Conservation (phyloP, 2,888 invertebrate species). For the Agriotes lineatus region DNA sequence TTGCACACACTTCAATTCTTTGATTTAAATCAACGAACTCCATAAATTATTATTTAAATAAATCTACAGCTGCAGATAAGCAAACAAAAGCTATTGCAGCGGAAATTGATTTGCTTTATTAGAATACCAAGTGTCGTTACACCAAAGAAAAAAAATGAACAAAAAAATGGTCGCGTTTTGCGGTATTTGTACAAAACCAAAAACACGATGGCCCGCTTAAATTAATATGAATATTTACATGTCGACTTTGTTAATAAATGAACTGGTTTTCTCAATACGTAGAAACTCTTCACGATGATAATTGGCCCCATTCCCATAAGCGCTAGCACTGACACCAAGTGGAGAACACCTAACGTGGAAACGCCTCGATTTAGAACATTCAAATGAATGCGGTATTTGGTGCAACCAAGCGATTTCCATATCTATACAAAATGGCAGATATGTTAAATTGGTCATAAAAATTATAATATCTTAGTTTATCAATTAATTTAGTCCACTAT, state of each 20-base stretch:
- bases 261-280: conserved; percentile 33
- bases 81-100: too few species aligned
- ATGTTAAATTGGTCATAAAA: background rate
- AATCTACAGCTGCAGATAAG: too few species aligned
- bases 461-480: background rate
- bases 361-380: conserved; percentile 4
- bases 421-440: background rate
- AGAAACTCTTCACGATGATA: conserved; percentile 44
- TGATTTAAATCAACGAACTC: too few species aligned
- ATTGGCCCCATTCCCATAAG: conserved; percentile 52
- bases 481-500: too few species aligned
- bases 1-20: too few species aligned
- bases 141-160: too few species aligned
- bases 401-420: background rate
- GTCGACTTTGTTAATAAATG: conserved; percentile 36
- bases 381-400: background rate
- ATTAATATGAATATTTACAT: conserved; percentile 23
- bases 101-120: too few species aligned
- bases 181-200: conserved; percentile 3
- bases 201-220: background rate
- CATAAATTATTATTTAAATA: too few species aligned
- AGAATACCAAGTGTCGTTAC: too few species aligned
- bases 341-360: conserved; percentile 13
- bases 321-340: conserved; percentile 13
- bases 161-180: background rate